Evolutionary conservation across 2,888 invertebrate genomes (phyloP).

Genomic region (Sphaerophoria rueppellii): DNA sequence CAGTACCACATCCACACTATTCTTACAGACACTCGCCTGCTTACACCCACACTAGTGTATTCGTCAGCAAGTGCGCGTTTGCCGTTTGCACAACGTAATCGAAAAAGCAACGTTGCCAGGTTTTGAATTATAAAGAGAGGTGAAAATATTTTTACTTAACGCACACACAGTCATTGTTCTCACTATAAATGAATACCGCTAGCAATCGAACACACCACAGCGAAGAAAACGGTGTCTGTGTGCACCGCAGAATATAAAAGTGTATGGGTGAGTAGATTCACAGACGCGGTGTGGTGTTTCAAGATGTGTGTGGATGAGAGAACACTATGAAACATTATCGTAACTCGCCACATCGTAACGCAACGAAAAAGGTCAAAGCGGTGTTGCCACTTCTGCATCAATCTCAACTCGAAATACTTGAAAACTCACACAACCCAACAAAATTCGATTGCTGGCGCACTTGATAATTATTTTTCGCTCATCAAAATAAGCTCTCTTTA

Average conservation of each 20-base stretch:
- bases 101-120: conserved; percentile 65
- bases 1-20: conserved; percentile 1
- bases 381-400: conserved; percentile 54
- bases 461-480: conserved; percentile 60
- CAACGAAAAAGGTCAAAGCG: conserved; percentile 64
- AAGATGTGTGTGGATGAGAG: conserved; percentile 18
- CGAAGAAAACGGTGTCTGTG: background rate
- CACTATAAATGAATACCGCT: background rate
- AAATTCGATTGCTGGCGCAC: conserved; percentile 12
- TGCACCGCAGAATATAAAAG: no score
- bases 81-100: conserved; percentile 42
- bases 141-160: conserved; percentile 44
- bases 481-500: conserved; percentile 65
- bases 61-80: background rate
- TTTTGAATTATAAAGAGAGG: conserved; percentile 44
- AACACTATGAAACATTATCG: background rate
- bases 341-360: background rate
- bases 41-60: background rate
- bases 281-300: background rate
- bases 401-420: background rate
- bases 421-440: conserved; percentile 33
- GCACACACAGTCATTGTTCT: conserved; percentile 9
- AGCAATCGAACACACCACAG: background rate
- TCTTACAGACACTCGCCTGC: background rate
- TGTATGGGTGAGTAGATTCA: conserved; percentile 2